phyloP scores from a whole-genome alignment of 2,797 vertebrate genomes.

The Melanotaenia pygmaea region DNA sequence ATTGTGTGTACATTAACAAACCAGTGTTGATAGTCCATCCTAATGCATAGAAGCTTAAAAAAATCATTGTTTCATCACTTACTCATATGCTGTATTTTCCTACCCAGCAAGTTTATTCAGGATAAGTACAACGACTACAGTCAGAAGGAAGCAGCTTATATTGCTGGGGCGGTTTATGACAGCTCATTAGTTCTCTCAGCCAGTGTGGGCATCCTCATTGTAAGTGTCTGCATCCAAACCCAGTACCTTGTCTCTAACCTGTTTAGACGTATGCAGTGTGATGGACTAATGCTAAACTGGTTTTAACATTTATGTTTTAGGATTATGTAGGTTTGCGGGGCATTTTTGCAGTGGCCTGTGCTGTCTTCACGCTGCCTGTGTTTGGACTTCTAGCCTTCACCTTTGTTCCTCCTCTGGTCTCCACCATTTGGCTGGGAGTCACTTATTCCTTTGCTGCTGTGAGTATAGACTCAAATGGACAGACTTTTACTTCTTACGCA shows the following conservation, averaged over 20 bases:
- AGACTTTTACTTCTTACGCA: background rate
- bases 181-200: slow-evolving; percentile 86
- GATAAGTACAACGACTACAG: slow-evolving; percentile 87
- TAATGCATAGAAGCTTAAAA: background rate
- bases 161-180: slow-evolving; percentile 86
- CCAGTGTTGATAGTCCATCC: background rate
- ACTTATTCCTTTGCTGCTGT: slow-evolving; percentile 88
- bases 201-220: slow-evolving; percentile 84
- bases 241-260: background rate
- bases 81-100: background rate
- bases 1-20: background rate
- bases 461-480: slow-evolving; percentile 41
- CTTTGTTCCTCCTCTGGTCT: slow-evolving; percentile 84
- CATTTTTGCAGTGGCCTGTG: slow-evolving; percentile 79
- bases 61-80: background rate
- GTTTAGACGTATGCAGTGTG: background rate
- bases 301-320: slow-evolving; percentile 55
- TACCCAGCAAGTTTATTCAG: slow-evolving; percentile 88
- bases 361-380: slow-evolving; percentile 83
- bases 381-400: slow-evolving; percentile 87
- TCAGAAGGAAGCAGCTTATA: slow-evolving; percentile 84
- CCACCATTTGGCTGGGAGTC: slow-evolving; percentile 85
- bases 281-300: background rate
- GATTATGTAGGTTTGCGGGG: slow-evolving; percentile 84
- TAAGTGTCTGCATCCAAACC: slow-evolving; percentile 61